phyloP scores from a whole-genome alignment of 2,797 vertebrate species.

The Enteromius radiatus region DNA sequence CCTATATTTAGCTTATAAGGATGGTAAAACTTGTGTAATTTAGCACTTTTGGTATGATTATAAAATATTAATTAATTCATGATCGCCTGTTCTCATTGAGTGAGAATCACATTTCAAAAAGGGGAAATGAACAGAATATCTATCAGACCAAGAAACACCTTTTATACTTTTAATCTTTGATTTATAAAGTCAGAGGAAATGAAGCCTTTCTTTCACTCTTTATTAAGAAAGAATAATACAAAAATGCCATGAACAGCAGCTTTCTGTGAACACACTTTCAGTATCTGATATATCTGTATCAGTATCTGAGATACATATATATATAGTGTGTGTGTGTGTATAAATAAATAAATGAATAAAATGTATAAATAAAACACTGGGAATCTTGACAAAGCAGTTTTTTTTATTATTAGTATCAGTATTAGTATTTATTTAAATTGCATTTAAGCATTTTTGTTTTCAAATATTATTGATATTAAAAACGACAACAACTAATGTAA shows the following conservation, averaged over 20 bases:
- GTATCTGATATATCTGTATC: no score
- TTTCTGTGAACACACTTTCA: neutral
- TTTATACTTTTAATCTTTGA: neutral
- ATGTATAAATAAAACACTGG: neutral
- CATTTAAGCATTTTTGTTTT: neutral
- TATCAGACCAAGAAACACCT: neutral
- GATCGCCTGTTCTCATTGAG: neutral
- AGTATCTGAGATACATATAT: neutral
- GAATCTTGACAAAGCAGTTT: neutral
- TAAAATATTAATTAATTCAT: constrained; percentile 23
- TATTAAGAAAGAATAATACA: neutral
- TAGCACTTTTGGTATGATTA: neutral
- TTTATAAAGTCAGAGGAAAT: neutral
- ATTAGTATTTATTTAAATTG: neutral
- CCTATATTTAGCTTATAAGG: constrained; percentile 4
- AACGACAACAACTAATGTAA: neutral
- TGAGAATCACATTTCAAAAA: constrained; percentile 11
- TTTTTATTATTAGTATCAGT: neutral
- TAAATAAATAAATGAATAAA: neutral
- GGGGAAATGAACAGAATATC: constrained; percentile 12
- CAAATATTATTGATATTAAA: neutral
- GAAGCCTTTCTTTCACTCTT: neutral
- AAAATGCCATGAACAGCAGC: neutral
- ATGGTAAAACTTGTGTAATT: neutral
- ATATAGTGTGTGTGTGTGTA: no score